Conservation (phyloP, 2,113 vertebrate genomes). For the Otis tarda region DNA sequence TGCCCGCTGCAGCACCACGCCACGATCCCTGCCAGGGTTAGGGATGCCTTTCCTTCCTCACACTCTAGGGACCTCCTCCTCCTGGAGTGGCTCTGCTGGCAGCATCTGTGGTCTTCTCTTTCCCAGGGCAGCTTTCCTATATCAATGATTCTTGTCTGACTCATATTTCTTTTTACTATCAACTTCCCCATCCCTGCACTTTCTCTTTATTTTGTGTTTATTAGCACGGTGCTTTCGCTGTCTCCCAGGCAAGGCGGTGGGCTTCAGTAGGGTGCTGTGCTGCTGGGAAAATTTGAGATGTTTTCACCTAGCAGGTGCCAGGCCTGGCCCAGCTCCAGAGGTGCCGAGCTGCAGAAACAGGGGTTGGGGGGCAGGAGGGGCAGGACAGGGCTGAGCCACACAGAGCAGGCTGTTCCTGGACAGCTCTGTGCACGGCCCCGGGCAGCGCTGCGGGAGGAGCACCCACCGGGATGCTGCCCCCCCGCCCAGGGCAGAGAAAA, state of each 20-base stretch:
- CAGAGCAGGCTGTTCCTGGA: background rate
- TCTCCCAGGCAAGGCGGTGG: background rate
- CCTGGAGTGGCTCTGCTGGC: background rate
- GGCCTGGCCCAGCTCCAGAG: background rate
- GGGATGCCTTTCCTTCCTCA: background rate
- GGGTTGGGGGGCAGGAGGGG: rapidly evolving
- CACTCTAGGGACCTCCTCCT: background rate
- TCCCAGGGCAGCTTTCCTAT: background rate
- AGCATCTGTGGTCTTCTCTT: background rate
- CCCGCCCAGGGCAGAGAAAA: background rate
- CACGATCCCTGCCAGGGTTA: background rate
- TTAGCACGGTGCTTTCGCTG: background rate
- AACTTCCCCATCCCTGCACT: background rate
- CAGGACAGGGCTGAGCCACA: background rate
- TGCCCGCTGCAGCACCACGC: rapidly evolving
- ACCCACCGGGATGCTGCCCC: background rate
- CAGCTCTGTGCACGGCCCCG: background rate
- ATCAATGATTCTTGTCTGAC: background rate
- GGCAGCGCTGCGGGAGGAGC: background rate
- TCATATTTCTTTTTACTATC: background rate
- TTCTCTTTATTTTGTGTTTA: background rate
- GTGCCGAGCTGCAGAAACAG: background rate
- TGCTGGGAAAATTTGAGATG: background rate
- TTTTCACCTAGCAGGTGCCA: background rate
- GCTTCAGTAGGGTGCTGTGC: background rate